Base-by-base conservation (phyloP, 2,113 vertebrate genomes). In the Lanius collurio region DNA sequence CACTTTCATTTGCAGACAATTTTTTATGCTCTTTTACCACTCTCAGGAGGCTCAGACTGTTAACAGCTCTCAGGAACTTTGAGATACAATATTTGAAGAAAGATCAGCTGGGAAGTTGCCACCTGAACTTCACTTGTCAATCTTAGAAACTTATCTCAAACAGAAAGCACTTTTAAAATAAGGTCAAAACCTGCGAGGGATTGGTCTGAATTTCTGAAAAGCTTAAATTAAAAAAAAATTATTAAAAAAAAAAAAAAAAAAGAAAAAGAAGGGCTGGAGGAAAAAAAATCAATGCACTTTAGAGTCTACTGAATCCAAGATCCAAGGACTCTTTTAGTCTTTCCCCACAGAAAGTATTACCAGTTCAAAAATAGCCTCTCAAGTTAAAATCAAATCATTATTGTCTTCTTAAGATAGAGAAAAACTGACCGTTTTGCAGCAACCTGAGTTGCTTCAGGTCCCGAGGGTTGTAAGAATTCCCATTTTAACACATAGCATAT, bases 1-100 rank as follows among this genome's bases (percentile, higher is more conserved):
- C 59, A 69, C 31, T 87, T 93, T 79, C 83, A 89, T 94, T 94
- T 93, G 57, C 94, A 96, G 83, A 86, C 70, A 69, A 92, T 91
- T 49, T 93, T 87, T 70, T 35, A 67, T 44, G 56, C 79, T 95
- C 80, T 93, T 87, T 89, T 65, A 78, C 78, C 8, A 7, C 49
- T 95, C 89, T 94, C 83, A 55, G 60, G 86, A 92, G 82, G 81
- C 12, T 87, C 39, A 75, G 44, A 77, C 35, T 79, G 44, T 68
- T 95, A 95, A 96, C 24, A 94, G 83, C 33, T 88, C 89, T 85
- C 62, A 77, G 56, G 64, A 96, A 96, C 60, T 91, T 28, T 56
- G 55, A 86, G 64, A 77, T 76, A 74, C 35, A 80, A n/a, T 90
- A 90, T 95, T 83, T 95, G 85, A 93, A 87, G 73, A 91, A 92